Base-by-base conservation (phyloP, 2,797 vertebrate species). In the Anolis apletophallus region DNA sequence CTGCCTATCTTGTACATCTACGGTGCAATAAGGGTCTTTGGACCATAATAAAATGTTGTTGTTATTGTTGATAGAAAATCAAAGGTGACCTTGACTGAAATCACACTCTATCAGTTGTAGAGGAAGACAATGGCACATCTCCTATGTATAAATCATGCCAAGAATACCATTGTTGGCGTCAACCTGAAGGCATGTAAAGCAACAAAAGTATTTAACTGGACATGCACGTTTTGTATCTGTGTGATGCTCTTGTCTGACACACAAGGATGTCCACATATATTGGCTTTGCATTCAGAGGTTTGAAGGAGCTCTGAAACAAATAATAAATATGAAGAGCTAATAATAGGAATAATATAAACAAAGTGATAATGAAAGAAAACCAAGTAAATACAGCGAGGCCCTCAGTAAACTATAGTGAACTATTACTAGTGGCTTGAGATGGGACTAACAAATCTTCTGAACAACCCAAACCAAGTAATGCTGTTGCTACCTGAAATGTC, bases 311-410 rank as follows among this genome's bases (percentile, higher is more conserved):
- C 5, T 40, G 68, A 72, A 54, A 19, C 32, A 40, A 82, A 82
- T 40, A 55, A 68, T 81, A 81, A 14, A 72, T 46, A 73, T 73
- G 26, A 64, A 61, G 57, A 19, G 26, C 26, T 29, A 64, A 29
- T 64, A 64, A 64, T 26, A 23, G 61, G 26, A 64, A 64, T 64
- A 29, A 11, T 64, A 26, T 64, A 64, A 64, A 23, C 61, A 64
- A 82, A 55, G n/a, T 57, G 54, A 36, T 34, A 78, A 55, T 78
- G 34, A 77, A 77, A 77, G 29, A 52, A 77, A 77, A 11, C n/a
- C n/a, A 34, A 34, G 52, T 7, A 32, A 52, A 55, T 55, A 32
- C 17, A 34, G n/a, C 23, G 26, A 34, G n/a, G 32, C 14, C 32
- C 76, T 55, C 17, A 57, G 19, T n/a, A 32, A 78, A 57, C 21